Conservation (phyloP, 1,140 invertebrate genomes). For the Ooceraea biroi region DNA sequence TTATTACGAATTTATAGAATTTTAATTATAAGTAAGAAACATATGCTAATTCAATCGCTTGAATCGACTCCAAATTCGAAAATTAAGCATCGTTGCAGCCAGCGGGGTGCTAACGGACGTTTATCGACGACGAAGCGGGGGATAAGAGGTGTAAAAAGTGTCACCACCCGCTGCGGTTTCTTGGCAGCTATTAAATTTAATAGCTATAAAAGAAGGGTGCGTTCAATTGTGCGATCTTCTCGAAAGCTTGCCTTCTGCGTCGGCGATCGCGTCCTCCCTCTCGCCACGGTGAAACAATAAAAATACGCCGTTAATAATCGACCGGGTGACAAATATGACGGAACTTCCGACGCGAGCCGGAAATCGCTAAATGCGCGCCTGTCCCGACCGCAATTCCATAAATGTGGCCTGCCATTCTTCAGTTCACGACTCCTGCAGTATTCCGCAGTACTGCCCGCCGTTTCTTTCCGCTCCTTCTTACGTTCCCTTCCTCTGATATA, state of each 20-base stretch:
- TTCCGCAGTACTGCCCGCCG: slow-evolving; percentile 22
- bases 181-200: slow-evolving; percentile 76
- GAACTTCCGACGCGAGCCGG: slow-evolving; percentile 73
- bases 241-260: slow-evolving; percentile 11
- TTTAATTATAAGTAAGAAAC: too few species aligned
- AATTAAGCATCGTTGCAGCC: background rate
- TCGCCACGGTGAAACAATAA: slow-evolving; percentile 70
- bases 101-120: background rate
- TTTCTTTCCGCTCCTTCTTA: slow-evolving; percentile 19
- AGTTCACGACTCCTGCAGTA: slow-evolving; percentile 27
- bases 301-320: slow-evolving; percentile 73
- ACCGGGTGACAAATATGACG: slow-evolving; percentile 75
- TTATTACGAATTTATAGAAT: too few species aligned
- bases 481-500: too few species aligned
- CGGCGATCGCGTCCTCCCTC: background rate
- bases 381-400: slow-evolving; percentile 36
- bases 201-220: slow-evolving; percentile 57
- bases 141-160: background rate
- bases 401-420: slow-evolving; percentile 42
- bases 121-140: slow-evolving; percentile 1
- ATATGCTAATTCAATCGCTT: background rate
- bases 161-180: slow-evolving; percentile 6
- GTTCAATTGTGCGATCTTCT: background rate
- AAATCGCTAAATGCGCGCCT: slow-evolving; percentile 72
- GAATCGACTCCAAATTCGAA: background rate